Percentiles rank a stretch among this genome's conserved stretches.
phyloP scores from a whole-genome alignment of 2,888 invertebrate species.

The Perdita meconis region DNA sequence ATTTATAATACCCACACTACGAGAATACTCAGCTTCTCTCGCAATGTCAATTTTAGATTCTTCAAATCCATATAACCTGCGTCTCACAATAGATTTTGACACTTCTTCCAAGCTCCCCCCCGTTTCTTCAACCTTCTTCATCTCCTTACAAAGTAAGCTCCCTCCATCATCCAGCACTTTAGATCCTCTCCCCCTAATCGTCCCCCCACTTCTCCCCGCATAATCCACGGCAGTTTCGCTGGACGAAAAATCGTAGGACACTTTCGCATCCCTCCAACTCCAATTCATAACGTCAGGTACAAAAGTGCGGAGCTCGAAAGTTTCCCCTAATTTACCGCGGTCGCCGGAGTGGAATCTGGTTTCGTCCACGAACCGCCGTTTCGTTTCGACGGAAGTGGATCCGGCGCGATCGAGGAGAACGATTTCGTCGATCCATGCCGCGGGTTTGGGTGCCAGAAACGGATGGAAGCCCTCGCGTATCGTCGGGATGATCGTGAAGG shows the following conservation, averaged over 20 bases:
- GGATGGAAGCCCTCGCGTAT: constrained; percentile 62
- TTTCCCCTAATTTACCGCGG: constrained; percentile 14
- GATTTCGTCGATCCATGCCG: constrained; percentile 55
- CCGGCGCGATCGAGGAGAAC: constrained; percentile 49
- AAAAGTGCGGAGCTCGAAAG: constrained; percentile 34
- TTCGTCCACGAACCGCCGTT: constrained; percentile 39
- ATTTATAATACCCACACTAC: neutral
- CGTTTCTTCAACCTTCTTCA: neutral
- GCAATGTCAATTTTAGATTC: neutral
- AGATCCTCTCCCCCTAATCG: constrained; percentile 13
- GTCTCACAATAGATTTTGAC: neutral
- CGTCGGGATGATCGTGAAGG: constrained; percentile 77
- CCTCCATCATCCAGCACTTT: constrained; percentile 14
- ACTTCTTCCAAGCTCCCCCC: neutral
- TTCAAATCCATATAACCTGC: neutral
- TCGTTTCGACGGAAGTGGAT: constrained; percentile 34
- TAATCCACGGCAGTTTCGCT: constrained; percentile 15
- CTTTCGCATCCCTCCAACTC: neutral
- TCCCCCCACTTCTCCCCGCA: neutral
- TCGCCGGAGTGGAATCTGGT: neutral
- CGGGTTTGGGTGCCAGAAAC: constrained; percentile 33
- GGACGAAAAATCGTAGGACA: constrained; percentile 18
- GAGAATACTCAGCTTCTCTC: neutral
- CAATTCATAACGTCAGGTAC: constrained; percentile 35
- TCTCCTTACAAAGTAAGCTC: neutral